These are phyloP conservation scores for Porites lutea DNA, from an alignment of 64 coral and sea anemone genomes.

Conservation along the genomic window DNA sequence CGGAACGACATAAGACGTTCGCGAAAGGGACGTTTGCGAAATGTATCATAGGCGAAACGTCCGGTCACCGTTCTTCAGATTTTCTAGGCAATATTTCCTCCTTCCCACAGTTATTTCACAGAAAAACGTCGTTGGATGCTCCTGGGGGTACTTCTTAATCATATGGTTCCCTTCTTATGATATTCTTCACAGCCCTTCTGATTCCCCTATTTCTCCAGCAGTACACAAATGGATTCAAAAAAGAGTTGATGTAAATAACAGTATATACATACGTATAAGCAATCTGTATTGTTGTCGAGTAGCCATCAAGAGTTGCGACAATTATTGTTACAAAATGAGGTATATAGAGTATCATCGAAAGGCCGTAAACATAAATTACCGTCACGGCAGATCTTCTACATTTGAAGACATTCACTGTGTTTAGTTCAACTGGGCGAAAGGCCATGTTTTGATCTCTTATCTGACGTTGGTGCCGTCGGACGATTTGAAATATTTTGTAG, in stretches of 20 bases:
- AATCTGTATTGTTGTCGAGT: constrained; percentile 39
- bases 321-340: constrained; percentile 47
- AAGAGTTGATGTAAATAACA: constrained; percentile 67
- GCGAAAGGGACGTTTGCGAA: too few species aligned
- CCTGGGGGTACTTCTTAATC: too few species aligned
- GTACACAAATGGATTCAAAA: constrained; percentile 68
- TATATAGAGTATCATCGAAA: constrained; percentile 65
- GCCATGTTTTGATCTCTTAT: not conserved
- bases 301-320: constrained; percentile 18
- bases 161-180: not conserved
- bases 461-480: constrained; percentile 35
- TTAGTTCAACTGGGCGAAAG: too few species aligned
- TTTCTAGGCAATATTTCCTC: too few species aligned
- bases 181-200: constrained; percentile 36
- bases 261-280: constrained; percentile 50
- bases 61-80: too few species aligned
- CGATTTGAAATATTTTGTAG: constrained; percentile 34
- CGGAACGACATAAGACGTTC: too few species aligned
- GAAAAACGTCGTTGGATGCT: too few species aligned
- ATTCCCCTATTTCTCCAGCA: constrained; percentile 78
- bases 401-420: constrained; percentile 37
- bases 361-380: constrained; percentile 69
- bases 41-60: too few species aligned
- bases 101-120: too few species aligned
- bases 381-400: constrained; percentile 73